These are phyloP conservation scores for Chymomyza amoena DNA, from an alignment of 2,888 invertebrate species.

Conservation along the genomic window DNA sequence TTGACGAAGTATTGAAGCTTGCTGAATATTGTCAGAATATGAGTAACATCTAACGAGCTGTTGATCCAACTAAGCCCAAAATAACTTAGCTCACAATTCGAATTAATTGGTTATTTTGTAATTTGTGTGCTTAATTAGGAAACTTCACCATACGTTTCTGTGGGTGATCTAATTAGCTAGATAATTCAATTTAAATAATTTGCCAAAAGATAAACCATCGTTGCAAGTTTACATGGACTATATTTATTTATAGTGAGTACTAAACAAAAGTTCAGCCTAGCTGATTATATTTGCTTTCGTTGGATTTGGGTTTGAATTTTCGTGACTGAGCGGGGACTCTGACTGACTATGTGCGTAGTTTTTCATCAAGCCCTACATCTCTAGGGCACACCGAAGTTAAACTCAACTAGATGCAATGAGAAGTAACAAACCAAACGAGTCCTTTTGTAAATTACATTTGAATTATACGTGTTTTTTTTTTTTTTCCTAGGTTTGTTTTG, in stretches of 20 bases:
- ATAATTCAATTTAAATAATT: slow-evolving; percentile 45
- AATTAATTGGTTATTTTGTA: slow-evolving; percentile 30
- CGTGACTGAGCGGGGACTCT: slow-evolving; percentile 3
- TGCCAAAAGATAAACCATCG: slow-evolving; percentile 15
- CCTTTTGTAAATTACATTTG: slow-evolving; percentile 73
- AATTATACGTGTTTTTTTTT: slow-evolving; percentile 47
- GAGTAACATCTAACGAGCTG: neutral
- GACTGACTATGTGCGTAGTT: no score
- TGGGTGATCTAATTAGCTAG: slow-evolving; percentile 52
- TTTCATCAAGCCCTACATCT: no score
- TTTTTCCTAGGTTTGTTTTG: neutral
- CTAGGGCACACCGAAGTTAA: neutral
- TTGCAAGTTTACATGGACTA: slow-evolving; percentile 1
- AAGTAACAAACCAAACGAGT: slow-evolving; percentile 71
- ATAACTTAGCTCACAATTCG: neutral
- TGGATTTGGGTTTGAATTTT: slow-evolving; percentile 8
- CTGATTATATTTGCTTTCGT: slow-evolving; percentile 18
- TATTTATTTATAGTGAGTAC: slow-evolving; percentile 7
- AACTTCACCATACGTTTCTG: slow-evolving; percentile 18
- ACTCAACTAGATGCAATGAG: slow-evolving; percentile 18
- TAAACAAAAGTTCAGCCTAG: neutral
- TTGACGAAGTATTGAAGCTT: neutral
- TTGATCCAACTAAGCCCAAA: neutral
- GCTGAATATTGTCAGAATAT: neutral
- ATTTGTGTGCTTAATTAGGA: slow-evolving; percentile 54